phyloP scores from a whole-genome alignment of 2,113 vertebrate species.

The Marmota flaviventris region DNA sequence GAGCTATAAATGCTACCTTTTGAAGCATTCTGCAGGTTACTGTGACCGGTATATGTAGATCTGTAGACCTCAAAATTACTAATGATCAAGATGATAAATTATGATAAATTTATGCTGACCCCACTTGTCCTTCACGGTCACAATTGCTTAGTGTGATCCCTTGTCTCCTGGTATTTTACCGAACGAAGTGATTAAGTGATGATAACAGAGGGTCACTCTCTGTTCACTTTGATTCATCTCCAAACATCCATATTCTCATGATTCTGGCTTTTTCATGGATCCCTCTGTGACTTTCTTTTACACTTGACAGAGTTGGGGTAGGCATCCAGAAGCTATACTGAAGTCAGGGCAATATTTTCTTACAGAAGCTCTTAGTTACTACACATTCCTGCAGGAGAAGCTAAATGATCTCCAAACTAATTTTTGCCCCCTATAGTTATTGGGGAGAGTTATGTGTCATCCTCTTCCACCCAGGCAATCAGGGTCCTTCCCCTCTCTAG shows the following conservation, averaged over 20 bases:
- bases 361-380: not conserved
- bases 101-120: conserved; percentile 60
- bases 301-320: not conserved
- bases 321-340: not conserved
- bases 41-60: not conserved
- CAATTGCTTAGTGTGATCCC: conserved; percentile 7
- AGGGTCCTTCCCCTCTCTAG: not conserved
- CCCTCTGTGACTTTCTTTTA: conserved; percentile 21
- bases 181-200: not conserved
- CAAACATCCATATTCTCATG: conserved; percentile 3
- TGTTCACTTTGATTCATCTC: conserved; percentile 53
- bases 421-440: not conserved
- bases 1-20: not conserved
- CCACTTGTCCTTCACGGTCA: conserved; percentile 54
- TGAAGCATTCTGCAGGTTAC: not conserved
- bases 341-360: conserved; percentile 5
- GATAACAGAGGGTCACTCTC: conserved; percentile 39
- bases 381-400: conserved; percentile 7
- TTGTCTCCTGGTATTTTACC: conserved; percentile 53
- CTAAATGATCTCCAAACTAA: not conserved
- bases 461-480: not conserved
- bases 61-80: not conserved
- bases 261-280: not conserved
- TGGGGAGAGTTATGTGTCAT: not conserved
- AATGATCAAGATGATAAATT: conserved; percentile 58